A percentile compares a stretch with the other conserved stretches of the same genome.
Conservation (phyloP, 2,888 invertebrate species). For the Meiosimyza decipiens region DNA sequence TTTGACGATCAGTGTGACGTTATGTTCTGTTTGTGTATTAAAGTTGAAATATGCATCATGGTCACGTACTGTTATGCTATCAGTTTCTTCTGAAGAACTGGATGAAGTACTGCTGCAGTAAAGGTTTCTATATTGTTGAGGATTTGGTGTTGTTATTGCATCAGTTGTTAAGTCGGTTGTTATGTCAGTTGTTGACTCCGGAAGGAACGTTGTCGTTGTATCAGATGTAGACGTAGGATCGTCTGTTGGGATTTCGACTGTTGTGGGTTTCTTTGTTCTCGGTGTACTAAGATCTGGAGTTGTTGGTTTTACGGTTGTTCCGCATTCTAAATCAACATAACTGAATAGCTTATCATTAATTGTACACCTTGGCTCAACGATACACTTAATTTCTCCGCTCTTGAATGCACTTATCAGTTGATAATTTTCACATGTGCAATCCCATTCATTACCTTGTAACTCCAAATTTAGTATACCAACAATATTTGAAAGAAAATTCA, state of each 20-base stretch:
- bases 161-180: slow-evolving; percentile 12
- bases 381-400: slow-evolving; percentile 13
- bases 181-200: not conserved
- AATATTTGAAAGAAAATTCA: slow-evolving; percentile 39
- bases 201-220: not conserved
- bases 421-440: slow-evolving; percentile 45
- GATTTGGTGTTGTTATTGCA: not conserved
- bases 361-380: slow-evolving; percentile 37
- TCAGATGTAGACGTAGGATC: not conserved
- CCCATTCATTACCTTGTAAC: slow-evolving; percentile 48
- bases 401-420: slow-evolving; percentile 34
- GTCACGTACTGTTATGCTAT: not conserved
- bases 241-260: not conserved
- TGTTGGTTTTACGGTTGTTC: not conserved
- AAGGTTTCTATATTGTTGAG: not conserved
- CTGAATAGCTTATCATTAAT: slow-evolving; percentile 24
- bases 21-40: not conserved
- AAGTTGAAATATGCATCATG: slow-evolving; percentile 32
- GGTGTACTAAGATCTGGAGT: not conserved
- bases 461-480: not conserved
- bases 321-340: slow-evolving; percentile 27
- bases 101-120: no score
- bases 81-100: not conserved
- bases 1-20: slow-evolving; percentile 13
- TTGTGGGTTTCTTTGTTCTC: not conserved